A percentile compares a stretch with the other conserved stretches of the same genome.
These are phyloP conservation scores for Metalampra italica DNA, from an alignment of 2,888 invertebrate genomes.

Conservation along the genomic window DNA sequence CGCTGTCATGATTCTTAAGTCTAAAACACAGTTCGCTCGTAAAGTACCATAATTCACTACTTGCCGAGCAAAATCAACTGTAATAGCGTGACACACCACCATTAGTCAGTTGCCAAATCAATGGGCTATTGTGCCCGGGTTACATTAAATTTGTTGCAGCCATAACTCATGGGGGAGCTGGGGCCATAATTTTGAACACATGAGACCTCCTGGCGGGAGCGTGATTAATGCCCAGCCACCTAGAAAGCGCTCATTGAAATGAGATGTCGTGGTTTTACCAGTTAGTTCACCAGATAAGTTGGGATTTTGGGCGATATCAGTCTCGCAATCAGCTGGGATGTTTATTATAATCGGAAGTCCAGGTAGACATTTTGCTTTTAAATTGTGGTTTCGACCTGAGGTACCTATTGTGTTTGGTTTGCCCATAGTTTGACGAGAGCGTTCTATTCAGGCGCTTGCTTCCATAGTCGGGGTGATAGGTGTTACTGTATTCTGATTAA, in stretches of 20 bases:
- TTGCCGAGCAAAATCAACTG: conserved; percentile 25
- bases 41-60: conserved; percentile 4
- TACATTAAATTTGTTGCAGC: conserved; percentile 49
- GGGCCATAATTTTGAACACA: conserved; percentile 48
- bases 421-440: too few relatives aligned
- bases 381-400: too few relatives aligned
- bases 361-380: too few relatives aligned
- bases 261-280: conserved; percentile 24
- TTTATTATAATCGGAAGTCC: background rate
- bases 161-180: conserved; percentile 38
- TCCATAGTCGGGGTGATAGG: too few relatives aligned
- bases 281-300: background rate
- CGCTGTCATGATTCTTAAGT: background rate
- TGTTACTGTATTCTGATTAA: too few relatives aligned
- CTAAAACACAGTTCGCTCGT: background rate
- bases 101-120: conserved; percentile 53
- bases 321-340: background rate
- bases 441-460: too few relatives aligned
- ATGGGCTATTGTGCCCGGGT: conserved; percentile 44
- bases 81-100: conserved; percentile 35
- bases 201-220: conserved; percentile 48
- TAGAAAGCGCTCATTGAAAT: conserved; percentile 35
- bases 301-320: too few relatives aligned
- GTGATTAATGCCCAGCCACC: conserved; percentile 51
- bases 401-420: too few relatives aligned